Evolutionary conservation across 1,140 invertebrate species (phyloP).

Genomic region (Popillia japonica): DNA sequence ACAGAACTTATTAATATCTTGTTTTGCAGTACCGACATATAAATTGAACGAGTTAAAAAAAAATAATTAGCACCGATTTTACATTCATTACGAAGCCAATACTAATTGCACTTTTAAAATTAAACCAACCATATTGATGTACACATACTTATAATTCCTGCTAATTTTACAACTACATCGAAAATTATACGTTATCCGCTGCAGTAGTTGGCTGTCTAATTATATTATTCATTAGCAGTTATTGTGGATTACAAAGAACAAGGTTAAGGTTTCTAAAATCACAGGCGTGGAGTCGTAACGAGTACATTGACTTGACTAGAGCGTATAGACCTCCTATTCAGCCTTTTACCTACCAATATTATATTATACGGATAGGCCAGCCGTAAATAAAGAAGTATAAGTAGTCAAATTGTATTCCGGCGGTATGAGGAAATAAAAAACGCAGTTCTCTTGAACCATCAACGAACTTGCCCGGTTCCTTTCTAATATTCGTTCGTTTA

Average conservation of each 20-base stretch:
- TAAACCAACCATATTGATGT: background rate
- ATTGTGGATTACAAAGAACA: constrained; percentile 29
- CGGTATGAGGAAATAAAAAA: background rate
- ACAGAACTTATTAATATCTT: too few relatives aligned
- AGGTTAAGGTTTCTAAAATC: constrained; percentile 31
- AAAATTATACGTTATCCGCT: background rate
- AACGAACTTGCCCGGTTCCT: background rate
- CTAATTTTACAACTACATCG: background rate
- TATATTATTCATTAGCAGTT: constrained; percentile 4
- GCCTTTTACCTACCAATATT: too few relatives aligned
- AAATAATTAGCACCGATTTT: background rate
- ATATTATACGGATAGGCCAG: background rate
- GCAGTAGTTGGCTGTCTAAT: background rate
- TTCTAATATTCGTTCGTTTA: background rate
- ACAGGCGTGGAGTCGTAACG: background rate
- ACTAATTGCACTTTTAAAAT: background rate
- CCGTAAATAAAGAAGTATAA: background rate
- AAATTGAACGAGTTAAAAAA: too few relatives aligned
- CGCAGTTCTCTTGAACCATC: background rate
- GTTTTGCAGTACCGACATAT: too few relatives aligned
- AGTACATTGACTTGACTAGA: constrained; percentile 23
- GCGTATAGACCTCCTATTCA: background rate
- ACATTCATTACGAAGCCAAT: background rate
- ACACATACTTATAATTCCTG: background rate
- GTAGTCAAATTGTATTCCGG: background rate